Evolutionary conservation across 2,113 vertebrate species (phyloP), one percentile per base, ranked within the genome.

Genomic region (Motacilla alba): DNA sequence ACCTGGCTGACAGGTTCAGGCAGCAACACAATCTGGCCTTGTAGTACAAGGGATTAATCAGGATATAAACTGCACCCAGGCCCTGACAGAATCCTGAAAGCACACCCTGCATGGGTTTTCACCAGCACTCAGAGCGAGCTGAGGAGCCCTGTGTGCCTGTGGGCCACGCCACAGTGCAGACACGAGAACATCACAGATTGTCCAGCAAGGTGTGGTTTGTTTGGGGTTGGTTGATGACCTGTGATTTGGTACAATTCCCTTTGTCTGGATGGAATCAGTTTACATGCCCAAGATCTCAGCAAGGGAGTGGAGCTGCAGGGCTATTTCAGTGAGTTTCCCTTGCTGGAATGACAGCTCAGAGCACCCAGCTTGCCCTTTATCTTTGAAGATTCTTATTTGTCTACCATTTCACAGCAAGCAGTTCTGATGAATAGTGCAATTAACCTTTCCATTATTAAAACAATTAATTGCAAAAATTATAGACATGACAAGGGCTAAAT

Each of bases 391-490:
- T 95, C 92, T 93, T 97, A 95, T 96, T 97, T 97, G 94, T 96
- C 96, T 97, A 87, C 84, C 21, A 31, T 95, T 96, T 96, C 96
- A 96, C 92, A 96, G 95, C 82, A 92, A 97, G 94, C 44, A 95
- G 89, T 94, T 97, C 97, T 97, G 97, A 98, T 97, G 94, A 98
- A 98, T 97, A 95, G 97, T 77, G 94, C 96, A 98, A 98, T 98
- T 98, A 98, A 96, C 95, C 95, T 98, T 97, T 96, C 87, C 3
- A 8, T 97, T 98, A 98, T 98, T 97, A 98, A 97, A 98, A 98
- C 97, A 98, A 98, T 98, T 97, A 97, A 98, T 97, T 98, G 91
- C 83, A 97, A 97, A 98, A 97, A 98, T 97, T 97, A 97, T 97
- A 97, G 93, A 97, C 96, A 98, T 97, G 97, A 97, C 97, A 97